phyloP scores from a whole-genome alignment of 2,797 vertebrate genomes.

The Benthosema pterotum region DNA sequence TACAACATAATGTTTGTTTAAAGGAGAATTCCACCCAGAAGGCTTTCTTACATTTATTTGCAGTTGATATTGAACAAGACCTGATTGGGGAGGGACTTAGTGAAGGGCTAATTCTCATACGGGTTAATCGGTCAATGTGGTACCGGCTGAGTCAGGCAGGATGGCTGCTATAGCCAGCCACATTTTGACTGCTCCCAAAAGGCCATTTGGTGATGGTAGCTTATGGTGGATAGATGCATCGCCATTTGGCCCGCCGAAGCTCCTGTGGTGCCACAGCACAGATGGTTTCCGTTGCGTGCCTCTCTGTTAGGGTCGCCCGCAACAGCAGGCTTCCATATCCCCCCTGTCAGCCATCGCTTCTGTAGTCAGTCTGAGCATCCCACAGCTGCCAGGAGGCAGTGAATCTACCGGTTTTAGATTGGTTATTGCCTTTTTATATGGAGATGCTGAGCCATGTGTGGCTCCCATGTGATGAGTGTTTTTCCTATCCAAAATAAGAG shows the following conservation, averaged over 20 bases:
- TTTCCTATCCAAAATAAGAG: too few relatives aligned
- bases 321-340: constrained; percentile 38
- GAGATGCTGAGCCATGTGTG: background rate
- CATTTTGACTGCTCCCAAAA: constrained; percentile 51
- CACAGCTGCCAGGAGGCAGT: constrained; percentile 19
- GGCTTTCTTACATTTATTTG: too few relatives aligned
- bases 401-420: constrained; percentile 31
- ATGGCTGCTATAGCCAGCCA: constrained; percentile 48
- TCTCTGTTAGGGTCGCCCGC: constrained; percentile 53
- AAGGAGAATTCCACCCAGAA: too few relatives aligned
- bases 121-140: constrained; percentile 44
- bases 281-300: constrained; percentile 50
- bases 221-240: constrained; percentile 17
- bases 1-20: too few relatives aligned
- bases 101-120: too few relatives aligned
- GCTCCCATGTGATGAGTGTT: too few relatives aligned
- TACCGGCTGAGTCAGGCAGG: constrained; percentile 46
- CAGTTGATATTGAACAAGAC: too few relatives aligned
- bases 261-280: constrained; percentile 46
- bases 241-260: constrained; percentile 53
- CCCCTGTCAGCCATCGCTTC: constrained; percentile 34
- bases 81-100: too few relatives aligned
- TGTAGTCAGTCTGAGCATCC: constrained; percentile 18
- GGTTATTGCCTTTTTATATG: constrained; percentile 46
- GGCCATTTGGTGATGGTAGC: constrained; percentile 62